A percentile compares a stretch with the other conserved stretches of the same genome.
These are phyloP conservation scores for human (Homo sapiens) DNA, from an alignment of 2,113 vertebrate species.

Conservation along the genomic window GRCh38 chr3:55961501-55962000, in stretches of 20 bases:
- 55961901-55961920: not conserved
- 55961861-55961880: not conserved
- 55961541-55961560: not conserved
- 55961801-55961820: not conserved
- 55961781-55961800: not conserved
- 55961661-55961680: not conserved
- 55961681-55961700: not conserved
- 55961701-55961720: not conserved
- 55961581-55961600: not conserved
- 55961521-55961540: not conserved
- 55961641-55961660: not conserved
- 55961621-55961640: not conserved
- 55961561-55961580: not conserved
- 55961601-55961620: not conserved
- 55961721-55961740: not conserved
- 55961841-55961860: not conserved
- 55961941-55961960: not conserved
- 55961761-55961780: not conserved
- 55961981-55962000: not conserved
- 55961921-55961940: not conserved
- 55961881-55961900: not conserved
- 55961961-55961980: not conserved
- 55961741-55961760: not conserved
- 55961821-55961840: not conserved
- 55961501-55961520: not conserved